Evolutionary conservation across 1,140 invertebrate species (phyloP), one percentile per base, ranked within the genome.

Genomic region (Homarus americanus): DNA sequence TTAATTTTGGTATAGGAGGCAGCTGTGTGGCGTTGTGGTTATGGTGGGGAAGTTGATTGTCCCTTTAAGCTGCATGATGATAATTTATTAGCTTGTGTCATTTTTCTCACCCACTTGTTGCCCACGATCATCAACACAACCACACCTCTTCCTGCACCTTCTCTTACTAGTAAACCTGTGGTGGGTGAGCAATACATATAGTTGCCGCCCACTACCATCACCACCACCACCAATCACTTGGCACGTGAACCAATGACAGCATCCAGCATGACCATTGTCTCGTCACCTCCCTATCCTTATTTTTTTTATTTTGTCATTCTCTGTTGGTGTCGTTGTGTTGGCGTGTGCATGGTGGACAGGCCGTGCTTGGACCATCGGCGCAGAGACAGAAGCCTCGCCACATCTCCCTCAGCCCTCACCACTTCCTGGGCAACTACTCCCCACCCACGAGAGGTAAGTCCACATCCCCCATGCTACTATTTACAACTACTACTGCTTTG

Each of bases 321-420:
- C 69, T 90, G 87, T 88, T 53, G 58, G 40, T 66, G 88, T 90
- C 49, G 20, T 76, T 90, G 88, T 89, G 58, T 72, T 80, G 86
- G 78, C 44, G 87, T 82, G 49, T 79, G 76, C 72, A 69, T 66
- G 28, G 80, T 34, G 80, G 38, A 75, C 91, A 91, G 91, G 91
- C 66, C 83, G 91, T 24, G 58, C 91, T 28, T 91, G 91, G 91
- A 91, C 91, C 84, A 87, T 91, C 24, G 84, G 91, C 24, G 79
- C 38, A 15, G 91, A 87, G 44, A 63, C 84, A 5, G 83, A 86
- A 38, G 76, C 82, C n/a, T 53, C 78, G 17, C 36, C 28, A 20
- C 75, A 87, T 34, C 24, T 86, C 83, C 66, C 79, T 87, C 91
- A 91, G 84, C 78, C 91, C 83, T 15, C 34, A 28, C 79, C 58